phyloP scores from a whole-genome alignment of 2,797 vertebrate genomes.

The Poecile montanus region DNA sequence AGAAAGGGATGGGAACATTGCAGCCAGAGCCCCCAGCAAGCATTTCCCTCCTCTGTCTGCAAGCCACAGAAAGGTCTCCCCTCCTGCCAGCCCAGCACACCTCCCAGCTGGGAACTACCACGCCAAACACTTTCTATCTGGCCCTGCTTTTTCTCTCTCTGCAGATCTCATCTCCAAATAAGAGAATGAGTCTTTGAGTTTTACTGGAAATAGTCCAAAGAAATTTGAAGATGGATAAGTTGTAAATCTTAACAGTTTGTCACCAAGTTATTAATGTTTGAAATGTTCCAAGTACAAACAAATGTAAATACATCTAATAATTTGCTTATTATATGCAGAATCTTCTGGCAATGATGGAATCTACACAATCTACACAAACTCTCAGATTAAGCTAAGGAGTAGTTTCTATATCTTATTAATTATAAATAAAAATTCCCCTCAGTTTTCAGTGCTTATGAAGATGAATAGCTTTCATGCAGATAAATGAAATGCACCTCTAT shows the following conservation, averaged over 20 bases:
- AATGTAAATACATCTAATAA: not conserved
- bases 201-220: not conserved
- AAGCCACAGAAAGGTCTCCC: not conserved
- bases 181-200: not conserved
- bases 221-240: not conserved
- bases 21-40: not conserved
- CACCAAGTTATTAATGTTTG: not conserved
- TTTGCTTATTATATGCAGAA: not conserved
- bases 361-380: not conserved
- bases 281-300: not conserved
- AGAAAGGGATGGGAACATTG: rapidly evolving
- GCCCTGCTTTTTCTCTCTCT: not conserved
- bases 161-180: not conserved
- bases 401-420: not conserved
- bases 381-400: not conserved
- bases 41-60: not conserved
- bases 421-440: not conserved
- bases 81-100: rapidly evolving
- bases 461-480: not conserved
- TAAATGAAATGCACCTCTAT: not conserved
- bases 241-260: not conserved
- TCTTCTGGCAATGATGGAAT: not conserved
- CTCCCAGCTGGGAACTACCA: not conserved
- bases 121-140: not conserved
- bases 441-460: not conserved